Conservation (phyloP, 2,113 vertebrate genomes). For the Verasper variegatus region DNA sequence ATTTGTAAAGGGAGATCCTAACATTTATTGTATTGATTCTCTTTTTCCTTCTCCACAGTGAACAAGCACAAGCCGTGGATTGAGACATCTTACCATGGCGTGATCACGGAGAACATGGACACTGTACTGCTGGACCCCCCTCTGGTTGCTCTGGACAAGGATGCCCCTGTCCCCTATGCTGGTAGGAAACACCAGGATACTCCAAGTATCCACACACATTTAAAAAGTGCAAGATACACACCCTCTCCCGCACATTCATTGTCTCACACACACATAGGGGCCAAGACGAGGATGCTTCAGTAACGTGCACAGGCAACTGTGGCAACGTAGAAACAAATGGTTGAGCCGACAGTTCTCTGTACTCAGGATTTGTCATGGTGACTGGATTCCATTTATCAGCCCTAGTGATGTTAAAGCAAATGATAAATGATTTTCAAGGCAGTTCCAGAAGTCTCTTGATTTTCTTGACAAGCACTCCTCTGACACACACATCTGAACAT, state of each 20-base stretch:
- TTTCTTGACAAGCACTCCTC: background rate
- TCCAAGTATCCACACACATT: background rate
- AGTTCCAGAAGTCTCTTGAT: background rate
- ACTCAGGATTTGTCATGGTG: conserved; percentile 61
- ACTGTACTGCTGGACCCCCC: conserved; percentile 96
- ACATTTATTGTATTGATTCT: background rate
- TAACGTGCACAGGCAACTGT: conserved; percentile 47
- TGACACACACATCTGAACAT: background rate
- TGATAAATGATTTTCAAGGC: background rate
- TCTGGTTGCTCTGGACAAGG: conserved; percentile 95
- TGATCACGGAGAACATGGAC: conserved; percentile 96
- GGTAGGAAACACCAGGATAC: conserved; percentile 80
- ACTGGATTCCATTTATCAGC: conserved; percentile 59
- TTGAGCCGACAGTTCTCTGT: conserved; percentile 43
- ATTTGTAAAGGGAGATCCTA: background rate
- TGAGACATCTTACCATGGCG: conserved; percentile 96
- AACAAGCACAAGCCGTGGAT: conserved; percentile 99
- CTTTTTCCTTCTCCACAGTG: conserved; percentile 78
- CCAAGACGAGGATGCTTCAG: conserved; percentile 33
- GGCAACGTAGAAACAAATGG: conserved; percentile 24
- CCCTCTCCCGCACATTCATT: conserved; percentile 1
- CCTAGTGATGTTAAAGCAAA: conserved; percentile 11
- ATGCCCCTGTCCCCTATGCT: conserved; percentile 93
- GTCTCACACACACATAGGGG: conserved; percentile 8
- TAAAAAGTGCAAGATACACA: background rate